phyloP scores from a whole-genome alignment of 2,113 vertebrate genomes.

The Nycticorax nycticorax region DNA sequence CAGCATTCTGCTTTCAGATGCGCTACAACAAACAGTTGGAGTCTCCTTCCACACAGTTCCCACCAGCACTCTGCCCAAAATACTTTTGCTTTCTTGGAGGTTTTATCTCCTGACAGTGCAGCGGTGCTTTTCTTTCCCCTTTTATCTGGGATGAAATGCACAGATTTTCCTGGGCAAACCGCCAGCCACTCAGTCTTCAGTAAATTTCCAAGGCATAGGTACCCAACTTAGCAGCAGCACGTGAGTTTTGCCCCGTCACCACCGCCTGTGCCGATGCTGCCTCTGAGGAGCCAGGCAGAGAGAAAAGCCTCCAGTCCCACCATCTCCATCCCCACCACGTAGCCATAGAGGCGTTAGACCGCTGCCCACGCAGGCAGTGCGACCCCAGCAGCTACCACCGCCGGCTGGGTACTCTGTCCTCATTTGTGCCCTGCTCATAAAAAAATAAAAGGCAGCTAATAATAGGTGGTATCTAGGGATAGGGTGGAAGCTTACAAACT shows the following conservation, averaged over 20 bases:
- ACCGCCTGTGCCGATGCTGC: background rate
- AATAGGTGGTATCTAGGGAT: background rate
- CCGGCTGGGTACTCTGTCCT: background rate
- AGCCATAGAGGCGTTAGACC: rapidly evolving
- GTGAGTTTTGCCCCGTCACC: background rate
- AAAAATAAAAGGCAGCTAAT: background rate
- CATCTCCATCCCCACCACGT: background rate
- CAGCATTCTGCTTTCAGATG: background rate
- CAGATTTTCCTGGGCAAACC: background rate
- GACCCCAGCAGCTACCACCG: background rate
- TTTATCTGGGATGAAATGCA: background rate
- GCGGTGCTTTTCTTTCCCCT: background rate
- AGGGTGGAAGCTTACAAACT: background rate
- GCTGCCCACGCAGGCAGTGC: background rate
- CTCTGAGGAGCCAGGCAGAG: background rate
- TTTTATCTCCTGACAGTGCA: background rate
- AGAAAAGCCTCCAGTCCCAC: background rate
- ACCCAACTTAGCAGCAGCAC: rapidly evolving
- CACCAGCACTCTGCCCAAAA: background rate
- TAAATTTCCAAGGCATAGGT: background rate
- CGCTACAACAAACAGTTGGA: background rate
- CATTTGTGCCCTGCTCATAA: background rate
- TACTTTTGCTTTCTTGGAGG: background rate
- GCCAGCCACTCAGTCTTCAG: background rate
- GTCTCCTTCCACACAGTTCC: background rate